phyloP scores from a whole-genome alignment of 2,888 invertebrate species.

The Synergus itoensis region DNA sequence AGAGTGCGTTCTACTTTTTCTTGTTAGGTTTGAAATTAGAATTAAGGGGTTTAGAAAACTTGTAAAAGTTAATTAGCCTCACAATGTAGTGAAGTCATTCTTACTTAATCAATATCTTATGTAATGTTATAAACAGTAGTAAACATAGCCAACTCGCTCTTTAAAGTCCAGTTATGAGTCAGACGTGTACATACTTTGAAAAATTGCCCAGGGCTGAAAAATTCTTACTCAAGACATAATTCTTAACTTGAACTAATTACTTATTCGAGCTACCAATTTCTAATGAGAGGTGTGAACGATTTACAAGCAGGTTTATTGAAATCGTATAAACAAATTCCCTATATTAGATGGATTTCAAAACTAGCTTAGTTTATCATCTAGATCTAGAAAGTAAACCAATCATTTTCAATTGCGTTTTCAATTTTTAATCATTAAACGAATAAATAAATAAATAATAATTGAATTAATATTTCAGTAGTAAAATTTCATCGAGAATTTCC shows the following conservation, averaged over 20 bases:
- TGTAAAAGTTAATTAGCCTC: background rate
- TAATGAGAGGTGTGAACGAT: background rate
- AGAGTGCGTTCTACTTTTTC: background rate
- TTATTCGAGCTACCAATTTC: background rate
- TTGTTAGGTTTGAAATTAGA: background rate
- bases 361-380: background rate
- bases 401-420: too few species aligned
- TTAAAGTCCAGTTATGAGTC: slow-evolving; percentile 3
- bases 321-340: background rate
- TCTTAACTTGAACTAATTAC: background rate
- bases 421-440: background rate
- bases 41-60: background rate
- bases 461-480: background rate
- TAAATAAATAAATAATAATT: background rate
- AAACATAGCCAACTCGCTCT: background rate
- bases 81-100: background rate
- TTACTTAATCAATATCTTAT: background rate
- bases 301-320: background rate
- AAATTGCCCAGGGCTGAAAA: background rate
- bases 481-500: too few species aligned
- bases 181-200: background rate
- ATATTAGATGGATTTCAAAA: background rate
- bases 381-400: background rate
- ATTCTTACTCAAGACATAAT: background rate
- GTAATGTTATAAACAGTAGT: background rate